Evolutionary conservation across 2,888 invertebrate genomes (phyloP).

Genomic region (Drosophila subsilvestris): DNA sequence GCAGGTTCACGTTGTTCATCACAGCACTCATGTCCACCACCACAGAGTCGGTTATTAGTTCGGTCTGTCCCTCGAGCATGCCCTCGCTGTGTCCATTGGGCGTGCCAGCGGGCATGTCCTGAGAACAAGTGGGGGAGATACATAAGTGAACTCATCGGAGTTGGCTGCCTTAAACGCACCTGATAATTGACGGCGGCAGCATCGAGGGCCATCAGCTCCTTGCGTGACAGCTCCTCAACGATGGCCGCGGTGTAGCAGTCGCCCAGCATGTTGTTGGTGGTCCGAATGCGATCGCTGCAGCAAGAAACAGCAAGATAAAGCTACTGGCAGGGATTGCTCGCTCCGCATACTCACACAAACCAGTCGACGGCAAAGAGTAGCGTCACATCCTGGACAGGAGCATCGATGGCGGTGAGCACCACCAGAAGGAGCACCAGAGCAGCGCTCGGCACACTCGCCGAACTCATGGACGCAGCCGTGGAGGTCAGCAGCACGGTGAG

Average conservation of each 20-base stretch:
- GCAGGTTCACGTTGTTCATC: conserved; percentile 79
- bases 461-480: conserved; percentile 94
- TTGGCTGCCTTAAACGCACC: conserved; percentile 71
- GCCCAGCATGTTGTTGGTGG: conserved; percentile 94
- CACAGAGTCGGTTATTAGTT: conserved; percentile 86
- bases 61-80: conserved; percentile 85
- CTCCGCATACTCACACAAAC: conserved; percentile 91
- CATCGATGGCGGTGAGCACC: conserved; percentile 92
- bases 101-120: conserved; percentile 84
- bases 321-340: too few species aligned
- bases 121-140: conserved; percentile 62
- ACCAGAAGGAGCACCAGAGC: conserved; percentile 92
- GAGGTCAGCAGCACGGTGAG: conserved; percentile 93
- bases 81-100: conserved; percentile 85
- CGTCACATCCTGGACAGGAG: conserved; percentile 92
- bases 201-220: conserved; percentile 91
- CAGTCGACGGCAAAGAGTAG: conserved; percentile 94
- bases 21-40: conserved; percentile 86
- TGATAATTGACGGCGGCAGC: conserved; percentile 87
- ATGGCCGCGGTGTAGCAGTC: conserved; percentile 95
- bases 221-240: conserved; percentile 92
- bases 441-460: conserved; percentile 94
- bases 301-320: neutral
- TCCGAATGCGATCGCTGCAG: conserved; percentile 91
- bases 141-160: neutral